Evolutionary conservation across 1,140 invertebrate genomes (phyloP), one percentile per base, ranked within the genome.

Genomic region (Pachyrhynchus sulphureomaculatus): DNA sequence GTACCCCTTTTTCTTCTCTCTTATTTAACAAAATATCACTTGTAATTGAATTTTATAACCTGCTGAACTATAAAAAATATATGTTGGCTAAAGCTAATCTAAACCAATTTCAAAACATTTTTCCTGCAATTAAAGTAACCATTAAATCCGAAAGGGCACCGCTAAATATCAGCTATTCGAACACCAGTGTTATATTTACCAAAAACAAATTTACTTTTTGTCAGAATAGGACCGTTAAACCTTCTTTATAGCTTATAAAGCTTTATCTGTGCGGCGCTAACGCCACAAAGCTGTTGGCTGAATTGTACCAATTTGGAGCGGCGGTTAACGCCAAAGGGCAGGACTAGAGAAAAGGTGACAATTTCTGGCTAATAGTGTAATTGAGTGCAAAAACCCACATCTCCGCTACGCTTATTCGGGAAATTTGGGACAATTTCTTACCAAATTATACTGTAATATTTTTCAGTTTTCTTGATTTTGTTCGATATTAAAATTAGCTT

Each of bases 201-300:
- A 49, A 18, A 49, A 49, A 49, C 47, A 49, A 49, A 49, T 49
- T 49, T 49, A 49, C 47, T 49, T 49, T 49, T 49, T 49, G 47
- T 49, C 47, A 49, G 47, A 49, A 49, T 24, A 29, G 47, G 26
- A 34, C 47, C 23, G 47, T 49, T 49, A 49, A 49, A 49, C 47
- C 47, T 49, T 49, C 47, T 49, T 49, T 49, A 49, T 49, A 26
- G 47, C 47, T 33, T 49, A 49, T 49, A 49, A 49, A 49, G 47
- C 47, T 49, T 49, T 49, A 49, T 49, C 47, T 49, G 26, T 32
- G 47, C 47, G 24, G 15, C 26, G 47, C 47, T 49, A 49, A 49
- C 47, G 24, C 47, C 47, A 17, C 47, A 49, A 49, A 49, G 47
- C 47, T 49, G 47, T 49, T 49, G 47, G 26, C 26, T 34, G 47